phyloP scores from a whole-genome alignment of 2,888 invertebrate species.

The Drosophila ezoana region DNA sequence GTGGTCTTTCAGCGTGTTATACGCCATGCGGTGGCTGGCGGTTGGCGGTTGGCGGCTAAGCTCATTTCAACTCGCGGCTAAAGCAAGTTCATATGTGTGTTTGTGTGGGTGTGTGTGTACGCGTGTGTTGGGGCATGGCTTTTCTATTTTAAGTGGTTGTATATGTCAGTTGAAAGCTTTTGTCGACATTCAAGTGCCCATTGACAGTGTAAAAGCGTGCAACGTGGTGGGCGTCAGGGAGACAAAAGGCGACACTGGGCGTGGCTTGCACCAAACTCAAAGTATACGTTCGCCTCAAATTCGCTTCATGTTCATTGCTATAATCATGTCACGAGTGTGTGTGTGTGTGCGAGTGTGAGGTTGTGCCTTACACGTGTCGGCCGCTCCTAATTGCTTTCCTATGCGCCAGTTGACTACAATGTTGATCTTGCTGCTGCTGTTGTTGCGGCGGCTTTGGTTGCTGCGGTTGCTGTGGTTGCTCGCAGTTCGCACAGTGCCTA shows the following conservation, averaged over 20 bases:
- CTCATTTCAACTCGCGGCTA: constrained; percentile 69
- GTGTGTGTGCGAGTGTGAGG: constrained; percentile 10
- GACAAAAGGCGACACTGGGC: constrained; percentile 7
- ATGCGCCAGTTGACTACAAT: constrained; percentile 38
- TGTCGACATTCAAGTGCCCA: constrained; percentile 79
- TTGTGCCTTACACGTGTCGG: constrained; percentile 52
- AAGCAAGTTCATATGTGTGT: constrained; percentile 41
- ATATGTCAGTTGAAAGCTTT: constrained; percentile 78
- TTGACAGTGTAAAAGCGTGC: constrained; percentile 73
- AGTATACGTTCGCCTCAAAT: constrained; percentile 29
- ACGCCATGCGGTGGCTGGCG: constrained; percentile 40
- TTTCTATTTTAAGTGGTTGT: constrained; percentile 78
- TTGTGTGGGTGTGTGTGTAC: constrained; percentile 19
- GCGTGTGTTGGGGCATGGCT: constrained; percentile 47
- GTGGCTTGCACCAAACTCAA: constrained; percentile 29
- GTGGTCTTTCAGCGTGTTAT: constrained; percentile 35
- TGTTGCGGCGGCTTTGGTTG: constrained; percentile 12
- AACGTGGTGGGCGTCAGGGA: constrained; percentile 18
- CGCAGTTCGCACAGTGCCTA: constrained; percentile 22
- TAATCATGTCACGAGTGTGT: constrained; percentile 63
- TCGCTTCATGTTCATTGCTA: constrained; percentile 47
- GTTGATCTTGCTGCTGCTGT: constrained; percentile 10
- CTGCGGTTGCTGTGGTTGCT: constrained; percentile 33
- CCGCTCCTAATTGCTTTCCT: constrained; percentile 71
- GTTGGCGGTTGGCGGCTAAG: constrained; percentile 30